Percentiles rank a stretch among this genome's conserved stretches.
These are phyloP conservation scores for Mustela nigripes DNA, from an alignment of 2,113 vertebrate genomes.

Conservation along the genomic window DNA sequence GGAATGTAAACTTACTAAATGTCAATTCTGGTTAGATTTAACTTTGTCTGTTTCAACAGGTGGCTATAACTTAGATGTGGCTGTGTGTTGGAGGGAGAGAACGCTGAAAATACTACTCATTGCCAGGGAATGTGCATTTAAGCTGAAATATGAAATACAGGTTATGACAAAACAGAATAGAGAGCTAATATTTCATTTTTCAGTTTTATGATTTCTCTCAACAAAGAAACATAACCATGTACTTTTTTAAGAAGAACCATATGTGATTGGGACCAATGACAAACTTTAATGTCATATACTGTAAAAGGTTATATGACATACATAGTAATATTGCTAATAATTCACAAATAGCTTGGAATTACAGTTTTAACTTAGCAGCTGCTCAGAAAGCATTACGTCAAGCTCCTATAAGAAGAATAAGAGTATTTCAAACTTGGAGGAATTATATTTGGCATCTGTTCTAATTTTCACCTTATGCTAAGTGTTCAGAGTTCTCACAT, in stretches of 20 bases:
- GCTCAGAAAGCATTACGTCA: not conserved
- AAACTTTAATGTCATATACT: not conserved
- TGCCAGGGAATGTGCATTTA: not conserved
- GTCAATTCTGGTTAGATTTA: not conserved
- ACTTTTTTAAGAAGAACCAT: not conserved
- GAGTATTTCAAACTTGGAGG: not conserved
- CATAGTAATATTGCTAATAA: not conserved
- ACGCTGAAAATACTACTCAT: not conserved
- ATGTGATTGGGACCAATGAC: not conserved
- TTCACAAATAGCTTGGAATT: not conserved
- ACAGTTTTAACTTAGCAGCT: slow-evolving; percentile 14
- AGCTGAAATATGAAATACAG: not conserved
- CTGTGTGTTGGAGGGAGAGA: not conserved
- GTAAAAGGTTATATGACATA: not conserved
- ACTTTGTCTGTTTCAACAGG: not conserved
- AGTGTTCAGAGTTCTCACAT: not conserved
- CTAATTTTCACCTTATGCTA: not conserved
- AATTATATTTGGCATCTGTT: not conserved
- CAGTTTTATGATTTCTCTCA: slow-evolving; percentile 33
- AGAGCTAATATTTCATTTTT: not conserved
- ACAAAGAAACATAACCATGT: not conserved
- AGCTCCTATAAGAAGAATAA: slow-evolving; percentile 4
- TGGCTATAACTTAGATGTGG: not conserved
- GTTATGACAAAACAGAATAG: not conserved
- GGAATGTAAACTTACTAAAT: not conserved